Percentiles rank a stretch among this genome's conserved stretches.
These are phyloP conservation scores for Halcyon leucocephala DNA, from an alignment of 2,797 vertebrate genomes.

Conservation along the genomic window DNA sequence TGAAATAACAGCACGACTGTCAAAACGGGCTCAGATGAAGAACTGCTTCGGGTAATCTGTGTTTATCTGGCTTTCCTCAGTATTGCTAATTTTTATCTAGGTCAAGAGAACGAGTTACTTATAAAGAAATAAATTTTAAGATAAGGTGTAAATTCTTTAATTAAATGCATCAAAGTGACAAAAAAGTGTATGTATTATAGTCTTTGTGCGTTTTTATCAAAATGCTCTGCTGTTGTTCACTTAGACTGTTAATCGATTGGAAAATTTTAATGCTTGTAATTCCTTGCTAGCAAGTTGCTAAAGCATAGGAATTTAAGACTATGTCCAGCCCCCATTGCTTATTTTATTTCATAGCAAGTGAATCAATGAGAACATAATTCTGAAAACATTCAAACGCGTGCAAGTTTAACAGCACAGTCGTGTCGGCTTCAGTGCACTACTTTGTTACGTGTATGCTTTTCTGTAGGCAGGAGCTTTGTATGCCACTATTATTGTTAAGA, in stretches of 20 bases:
- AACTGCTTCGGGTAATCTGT: neutral
- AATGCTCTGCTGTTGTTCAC: neutral
- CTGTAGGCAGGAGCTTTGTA: neutral
- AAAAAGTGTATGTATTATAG: rapidly evolving
- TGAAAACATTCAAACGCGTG: neutral
- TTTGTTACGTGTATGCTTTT: rapidly evolving
- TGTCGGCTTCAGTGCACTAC: rapidly evolving
- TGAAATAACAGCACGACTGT: neutral
- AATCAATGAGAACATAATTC: neutral
- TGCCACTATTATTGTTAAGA: neutral
- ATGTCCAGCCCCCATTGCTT: neutral
- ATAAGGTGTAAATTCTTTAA: neutral
- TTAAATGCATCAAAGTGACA: neutral
- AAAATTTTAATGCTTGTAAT: neutral
- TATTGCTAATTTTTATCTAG: neutral
- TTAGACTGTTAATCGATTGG: neutral
- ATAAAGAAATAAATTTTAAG: neutral
- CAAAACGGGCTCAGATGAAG: neutral
- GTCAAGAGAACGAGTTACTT: neutral
- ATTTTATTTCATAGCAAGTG: neutral
- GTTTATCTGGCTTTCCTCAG: neutral
- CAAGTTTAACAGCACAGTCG: neutral
- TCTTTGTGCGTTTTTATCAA: rapidly evolving
- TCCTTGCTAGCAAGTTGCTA: neutral
- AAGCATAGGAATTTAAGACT: neutral